A percentile compares a stretch with the other conserved stretches of the same genome.
Evolutionary conservation across 2,888 invertebrate species (phyloP).

Genomic region (Deroplatys truncata): DNA sequence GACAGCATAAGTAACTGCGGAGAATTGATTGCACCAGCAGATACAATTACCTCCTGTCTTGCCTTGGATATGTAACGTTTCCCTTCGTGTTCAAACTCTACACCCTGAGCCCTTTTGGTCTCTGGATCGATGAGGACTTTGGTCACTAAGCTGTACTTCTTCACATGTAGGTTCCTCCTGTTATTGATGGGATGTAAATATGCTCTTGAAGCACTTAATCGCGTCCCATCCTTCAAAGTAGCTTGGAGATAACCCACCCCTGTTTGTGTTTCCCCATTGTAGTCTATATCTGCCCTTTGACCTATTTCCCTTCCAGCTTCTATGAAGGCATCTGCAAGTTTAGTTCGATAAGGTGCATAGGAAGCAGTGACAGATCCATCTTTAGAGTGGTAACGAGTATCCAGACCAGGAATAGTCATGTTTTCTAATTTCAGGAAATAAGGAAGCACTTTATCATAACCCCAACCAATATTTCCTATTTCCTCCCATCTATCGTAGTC

Average conservation of each 20-base stretch:
- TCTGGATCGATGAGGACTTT: constrained; percentile 39
- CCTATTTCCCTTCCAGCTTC: constrained; percentile 36
- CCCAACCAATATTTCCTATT: constrained; percentile 70
- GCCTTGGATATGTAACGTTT: constrained; percentile 45
- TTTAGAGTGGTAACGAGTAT: constrained; percentile 36
- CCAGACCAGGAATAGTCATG: constrained; percentile 37
- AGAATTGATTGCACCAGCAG: constrained; percentile 28
- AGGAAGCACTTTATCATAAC: constrained; percentile 65
- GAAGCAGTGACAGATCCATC: constrained; percentile 36
- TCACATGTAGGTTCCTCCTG: constrained; percentile 35
- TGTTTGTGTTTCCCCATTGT: constrained; percentile 41
- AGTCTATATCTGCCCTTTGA: constrained; percentile 36
- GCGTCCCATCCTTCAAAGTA: constrained; percentile 30
- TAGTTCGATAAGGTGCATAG: constrained; percentile 36
- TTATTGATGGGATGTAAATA: constrained; percentile 31
- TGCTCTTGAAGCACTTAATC: constrained; percentile 33
- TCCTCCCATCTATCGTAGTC: constrained; percentile 76
- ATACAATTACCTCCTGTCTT: constrained; percentile 52
- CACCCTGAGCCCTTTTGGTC: constrained; percentile 21
- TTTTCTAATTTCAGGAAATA: constrained; percentile 78
- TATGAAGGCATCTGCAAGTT: constrained; percentile 36
- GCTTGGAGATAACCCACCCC: constrained; percentile 48
- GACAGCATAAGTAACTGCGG: constrained; percentile 49
- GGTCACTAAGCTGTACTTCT: constrained; percentile 30
- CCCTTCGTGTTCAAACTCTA: constrained; percentile 43